Evolutionary conservation across 2,113 vertebrate genomes (phyloP).

Genomic region (Charadrius vociferus): DNA sequence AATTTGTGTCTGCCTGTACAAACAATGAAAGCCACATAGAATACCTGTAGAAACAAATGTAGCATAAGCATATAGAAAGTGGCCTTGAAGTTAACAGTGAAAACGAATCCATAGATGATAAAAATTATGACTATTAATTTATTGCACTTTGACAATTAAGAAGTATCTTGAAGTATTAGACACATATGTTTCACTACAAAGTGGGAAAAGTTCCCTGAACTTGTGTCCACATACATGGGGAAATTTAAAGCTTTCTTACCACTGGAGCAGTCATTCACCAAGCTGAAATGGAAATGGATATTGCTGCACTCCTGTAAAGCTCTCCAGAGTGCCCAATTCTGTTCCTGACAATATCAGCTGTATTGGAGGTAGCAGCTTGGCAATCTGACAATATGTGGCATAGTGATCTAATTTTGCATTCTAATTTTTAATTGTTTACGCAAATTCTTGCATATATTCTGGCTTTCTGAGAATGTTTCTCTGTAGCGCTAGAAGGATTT

Average conservation of each 20-base stretch:
- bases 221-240: neutral
- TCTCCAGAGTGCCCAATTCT: neutral
- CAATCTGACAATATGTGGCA: neutral
- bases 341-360: neutral
- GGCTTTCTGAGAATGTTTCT: fast-evolving
- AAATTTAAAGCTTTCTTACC: neutral
- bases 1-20: neutral
- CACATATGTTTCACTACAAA: neutral
- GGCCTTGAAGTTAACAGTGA: neutral
- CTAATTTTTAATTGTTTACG: neutral
- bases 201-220: neutral
- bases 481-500: neutral
- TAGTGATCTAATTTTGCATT: neutral
- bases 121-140: neutral
- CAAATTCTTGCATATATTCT: neutral
- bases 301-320: neutral
- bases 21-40: neutral
- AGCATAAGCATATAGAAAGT: neutral
- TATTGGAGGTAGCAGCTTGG: neutral
- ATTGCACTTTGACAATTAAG: neutral
- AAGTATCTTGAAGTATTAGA: neutral
- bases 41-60: neutral
- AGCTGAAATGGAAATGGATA: neutral
- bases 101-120: neutral
- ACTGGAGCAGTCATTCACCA: neutral